Conservation (phyloP, 2,113 vertebrate species). For the Cyanistes caeruleus region DNA sequence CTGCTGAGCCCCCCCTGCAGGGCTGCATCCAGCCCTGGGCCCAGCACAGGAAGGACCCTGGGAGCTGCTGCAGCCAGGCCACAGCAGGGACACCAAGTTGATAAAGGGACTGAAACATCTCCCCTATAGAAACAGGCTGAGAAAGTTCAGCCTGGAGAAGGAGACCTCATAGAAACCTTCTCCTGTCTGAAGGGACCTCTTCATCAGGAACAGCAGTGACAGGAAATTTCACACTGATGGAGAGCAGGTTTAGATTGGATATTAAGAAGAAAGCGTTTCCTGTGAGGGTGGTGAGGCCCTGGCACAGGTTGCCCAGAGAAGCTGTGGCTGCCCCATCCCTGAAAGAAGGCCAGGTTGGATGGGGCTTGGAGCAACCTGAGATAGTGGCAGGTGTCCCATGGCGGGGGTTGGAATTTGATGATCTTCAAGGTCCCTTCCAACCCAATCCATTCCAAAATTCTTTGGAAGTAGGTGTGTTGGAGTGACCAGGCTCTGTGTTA, state of each 20-base stretch:
- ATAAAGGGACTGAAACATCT: background rate
- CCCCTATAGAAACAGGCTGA: background rate
- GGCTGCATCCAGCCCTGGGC: background rate
- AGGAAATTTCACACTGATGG: background rate
- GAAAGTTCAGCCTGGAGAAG: background rate
- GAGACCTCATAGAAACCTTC: background rate
- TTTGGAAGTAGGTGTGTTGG: background rate
- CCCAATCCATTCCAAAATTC: background rate
- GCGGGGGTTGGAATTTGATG: background rate
- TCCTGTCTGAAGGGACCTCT: background rate
- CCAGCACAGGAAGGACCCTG: background rate
- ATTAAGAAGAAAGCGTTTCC: background rate
- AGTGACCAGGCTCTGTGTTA: background rate
- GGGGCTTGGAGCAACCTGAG: background rate
- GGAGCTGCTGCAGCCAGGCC: background rate
- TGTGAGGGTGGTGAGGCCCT: rapidly evolving
- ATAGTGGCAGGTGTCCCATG: background rate
- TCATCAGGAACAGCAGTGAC: background rate
- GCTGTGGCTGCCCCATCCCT: background rate
- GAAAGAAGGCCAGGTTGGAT: rapidly evolving
- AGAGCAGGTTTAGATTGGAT: rapidly evolving
- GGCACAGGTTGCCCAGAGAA: background rate
- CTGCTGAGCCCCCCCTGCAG: background rate
- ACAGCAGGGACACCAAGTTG: background rate
- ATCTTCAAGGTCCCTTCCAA: background rate